These are phyloP conservation scores for Gadus macrocephalus DNA, from an alignment of 2,113 vertebrate genomes.

Conservation along the genomic window DNA sequence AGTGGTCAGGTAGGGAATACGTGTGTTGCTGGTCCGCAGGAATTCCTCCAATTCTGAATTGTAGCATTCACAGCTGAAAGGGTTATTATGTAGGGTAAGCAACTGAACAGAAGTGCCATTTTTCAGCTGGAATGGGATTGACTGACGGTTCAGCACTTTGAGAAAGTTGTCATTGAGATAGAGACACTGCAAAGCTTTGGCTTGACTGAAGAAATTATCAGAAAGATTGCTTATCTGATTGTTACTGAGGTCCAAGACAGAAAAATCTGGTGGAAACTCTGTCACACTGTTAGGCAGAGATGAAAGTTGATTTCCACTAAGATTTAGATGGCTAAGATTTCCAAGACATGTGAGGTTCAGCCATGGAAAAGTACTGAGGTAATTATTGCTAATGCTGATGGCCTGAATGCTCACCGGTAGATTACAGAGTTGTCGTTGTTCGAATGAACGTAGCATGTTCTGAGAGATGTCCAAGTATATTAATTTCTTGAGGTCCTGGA, in stretches of 20 bases:
- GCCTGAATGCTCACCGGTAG: constrained; percentile 58
- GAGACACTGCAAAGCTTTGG: constrained; percentile 45
- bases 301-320: constrained; percentile 66
- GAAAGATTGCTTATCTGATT: constrained; percentile 71
- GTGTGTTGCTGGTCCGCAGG: too few species aligned
- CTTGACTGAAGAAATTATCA: constrained; percentile 63
- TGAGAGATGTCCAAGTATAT: constrained; percentile 32
- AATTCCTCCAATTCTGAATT: constrained; percentile 62
- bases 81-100: constrained; percentile 75
- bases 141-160: constrained; percentile 55
- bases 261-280: constrained; percentile 53
- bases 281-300: constrained; percentile 35
- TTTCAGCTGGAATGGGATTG: constrained; percentile 54
- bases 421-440: constrained; percentile 50
- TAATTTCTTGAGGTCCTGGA: constrained; percentile 69
- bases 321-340: constrained; percentile 63
- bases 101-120: constrained; percentile 40
- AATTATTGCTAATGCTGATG: constrained; percentile 65
- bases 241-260: constrained; percentile 72
- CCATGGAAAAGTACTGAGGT: constrained; percentile 71
- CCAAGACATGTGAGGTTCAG: constrained; percentile 57
- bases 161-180: constrained; percentile 69
- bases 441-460: constrained; percentile 61
- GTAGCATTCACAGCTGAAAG: constrained; percentile 76
- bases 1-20: too few species aligned